These are phyloP conservation scores for Antheraea mylitta DNA, from an alignment of 1,140 invertebrate species.

Conservation along the genomic window DNA sequence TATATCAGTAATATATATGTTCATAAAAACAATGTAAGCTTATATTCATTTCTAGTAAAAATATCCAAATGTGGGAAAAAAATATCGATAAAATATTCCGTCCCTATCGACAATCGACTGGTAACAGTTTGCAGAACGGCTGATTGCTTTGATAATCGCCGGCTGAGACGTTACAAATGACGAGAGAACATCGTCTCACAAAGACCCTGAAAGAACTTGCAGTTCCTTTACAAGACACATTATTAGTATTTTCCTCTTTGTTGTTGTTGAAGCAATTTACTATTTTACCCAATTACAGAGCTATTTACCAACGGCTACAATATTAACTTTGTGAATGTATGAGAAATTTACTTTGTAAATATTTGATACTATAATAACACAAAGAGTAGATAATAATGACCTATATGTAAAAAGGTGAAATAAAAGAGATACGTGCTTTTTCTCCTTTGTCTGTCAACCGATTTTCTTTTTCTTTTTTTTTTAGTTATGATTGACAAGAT, in stretches of 20 bases:
- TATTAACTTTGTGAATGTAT: not conserved
- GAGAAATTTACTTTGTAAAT: not conserved
- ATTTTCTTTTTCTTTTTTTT: too few relatives aligned
- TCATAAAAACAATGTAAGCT: too few relatives aligned
- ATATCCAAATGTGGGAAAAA: not conserved
- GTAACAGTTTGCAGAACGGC: conserved; percentile 52
- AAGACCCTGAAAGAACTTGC: conserved; percentile 27
- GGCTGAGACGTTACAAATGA: conserved; percentile 54
- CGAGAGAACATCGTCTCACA: conserved; percentile 47
- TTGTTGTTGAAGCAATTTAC: not conserved
- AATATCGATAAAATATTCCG: not conserved
- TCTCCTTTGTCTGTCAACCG: too few relatives aligned
- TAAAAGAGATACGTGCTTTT: too few relatives aligned
- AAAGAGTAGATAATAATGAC: too few relatives aligned
- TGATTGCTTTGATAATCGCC: conserved; percentile 65
- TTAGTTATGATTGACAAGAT: too few relatives aligned
- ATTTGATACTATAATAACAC: not conserved
- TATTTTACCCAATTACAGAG: not conserved
- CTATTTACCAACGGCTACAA: not conserved
- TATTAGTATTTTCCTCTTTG: conserved; percentile 25
- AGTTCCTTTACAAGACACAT: conserved; percentile 25
- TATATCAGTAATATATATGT: too few relatives aligned
- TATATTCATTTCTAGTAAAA: too few relatives aligned
- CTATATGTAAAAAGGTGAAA: too few relatives aligned
- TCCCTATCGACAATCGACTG: conserved; percentile 25